These are phyloP conservation scores for Ophthalmolycus amberensis DNA, from an alignment of 2,113 vertebrate genomes.

Conservation along the genomic window DNA sequence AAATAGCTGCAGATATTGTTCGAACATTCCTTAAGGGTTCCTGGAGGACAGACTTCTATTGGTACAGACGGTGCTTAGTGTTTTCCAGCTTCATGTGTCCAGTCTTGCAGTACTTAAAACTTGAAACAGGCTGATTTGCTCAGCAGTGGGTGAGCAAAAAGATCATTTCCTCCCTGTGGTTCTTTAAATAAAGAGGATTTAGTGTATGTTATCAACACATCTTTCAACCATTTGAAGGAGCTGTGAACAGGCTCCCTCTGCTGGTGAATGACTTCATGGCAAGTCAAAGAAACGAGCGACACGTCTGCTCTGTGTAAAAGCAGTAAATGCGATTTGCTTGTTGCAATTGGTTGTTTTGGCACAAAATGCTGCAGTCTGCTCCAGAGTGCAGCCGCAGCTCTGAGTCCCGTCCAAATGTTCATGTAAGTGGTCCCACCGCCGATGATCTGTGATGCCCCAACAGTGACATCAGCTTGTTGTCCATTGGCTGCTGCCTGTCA, in stretches of 20 bases:
- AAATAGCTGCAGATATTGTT: slow-evolving; percentile 10
- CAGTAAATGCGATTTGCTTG: background rate
- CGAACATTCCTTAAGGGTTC: background rate
- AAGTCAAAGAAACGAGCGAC: background rate
- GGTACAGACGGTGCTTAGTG: background rate
- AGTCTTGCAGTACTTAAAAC: background rate
- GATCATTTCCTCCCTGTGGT: background rate
- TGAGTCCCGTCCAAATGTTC: slow-evolving; percentile 27
- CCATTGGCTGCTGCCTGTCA: slow-evolving; percentile 71
- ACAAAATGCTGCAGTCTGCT: background rate
- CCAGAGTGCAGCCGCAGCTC: background rate
- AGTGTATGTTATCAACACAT: background rate
- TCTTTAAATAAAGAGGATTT: background rate
- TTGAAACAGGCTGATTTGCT: background rate
- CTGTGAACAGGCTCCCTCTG: slow-evolving; percentile 49
- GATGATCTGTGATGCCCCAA: slow-evolving; percentile 43
- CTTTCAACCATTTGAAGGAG: background rate
- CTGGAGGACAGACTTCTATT: background rate
- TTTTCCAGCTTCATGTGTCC: background rate
- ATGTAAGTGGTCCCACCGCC: slow-evolving; percentile 32
- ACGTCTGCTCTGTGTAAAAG: background rate
- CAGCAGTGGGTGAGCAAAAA: background rate
- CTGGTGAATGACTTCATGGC: slow-evolving; percentile 19
- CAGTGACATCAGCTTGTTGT: slow-evolving; percentile 62
- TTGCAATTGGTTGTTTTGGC: background rate